Percentiles rank a stretch among this genome's conserved stretches.
Conservation (phyloP, 2,113 vertebrate genomes). For the Melanocharis versteri region DNA sequence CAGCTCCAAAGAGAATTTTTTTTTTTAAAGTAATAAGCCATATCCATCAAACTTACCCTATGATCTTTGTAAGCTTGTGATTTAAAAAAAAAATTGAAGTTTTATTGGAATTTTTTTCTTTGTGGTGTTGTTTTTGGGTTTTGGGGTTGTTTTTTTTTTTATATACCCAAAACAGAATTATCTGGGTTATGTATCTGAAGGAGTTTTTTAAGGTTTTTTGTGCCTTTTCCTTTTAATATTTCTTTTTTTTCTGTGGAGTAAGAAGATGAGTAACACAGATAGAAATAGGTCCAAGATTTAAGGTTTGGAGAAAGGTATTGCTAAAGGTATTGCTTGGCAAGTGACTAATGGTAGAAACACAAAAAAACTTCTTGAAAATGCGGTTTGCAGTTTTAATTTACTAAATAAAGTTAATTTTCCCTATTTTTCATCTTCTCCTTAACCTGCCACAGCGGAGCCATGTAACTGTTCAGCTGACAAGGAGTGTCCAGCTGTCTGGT, state of each 20-base stretch:
- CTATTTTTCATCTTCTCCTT: not conserved
- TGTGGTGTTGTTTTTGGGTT: not conserved
- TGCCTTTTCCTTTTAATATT: not conserved
- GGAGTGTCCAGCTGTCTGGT: not conserved
- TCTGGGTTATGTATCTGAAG: not conserved
- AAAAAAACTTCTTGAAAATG: not conserved
- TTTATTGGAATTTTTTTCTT: not conserved
- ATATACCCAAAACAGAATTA: not conserved
- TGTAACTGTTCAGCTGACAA: not conserved
- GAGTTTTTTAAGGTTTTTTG: not conserved
- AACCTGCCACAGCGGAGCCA: not conserved
- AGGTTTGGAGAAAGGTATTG: not conserved
- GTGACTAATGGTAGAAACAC: not conserved
- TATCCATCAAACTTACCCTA: not conserved
- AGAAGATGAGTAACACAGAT: not conserved
- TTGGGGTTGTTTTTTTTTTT: not conserved
- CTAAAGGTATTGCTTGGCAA: not conserved
- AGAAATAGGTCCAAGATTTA: not conserved
- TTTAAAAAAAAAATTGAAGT: not conserved
- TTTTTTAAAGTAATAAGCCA: not conserved
- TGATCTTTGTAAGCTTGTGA: not conserved
- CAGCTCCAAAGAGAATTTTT: not conserved
- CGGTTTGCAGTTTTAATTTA: not conserved
- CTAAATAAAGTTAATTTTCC: not conserved
- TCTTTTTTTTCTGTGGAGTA: too few relatives aligned